phyloP scores from a whole-genome alignment of 2,888 invertebrate genomes.

The Drosophila niveifrons region DNA sequence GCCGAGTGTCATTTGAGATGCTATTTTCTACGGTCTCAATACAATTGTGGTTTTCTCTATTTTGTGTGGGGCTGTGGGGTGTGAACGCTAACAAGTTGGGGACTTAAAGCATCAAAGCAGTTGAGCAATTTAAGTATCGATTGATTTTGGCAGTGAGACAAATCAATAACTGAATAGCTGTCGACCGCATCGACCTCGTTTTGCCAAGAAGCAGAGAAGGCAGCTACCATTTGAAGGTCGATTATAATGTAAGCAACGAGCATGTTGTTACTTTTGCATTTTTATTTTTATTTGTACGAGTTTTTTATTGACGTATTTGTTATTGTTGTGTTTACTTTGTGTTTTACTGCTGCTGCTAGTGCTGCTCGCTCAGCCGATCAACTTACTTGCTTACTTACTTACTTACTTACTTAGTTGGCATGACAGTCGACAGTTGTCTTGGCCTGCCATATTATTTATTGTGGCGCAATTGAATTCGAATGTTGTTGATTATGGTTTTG shows the following conservation, averaged over 20 bases:
- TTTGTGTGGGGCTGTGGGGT: slow-evolving; percentile 31
- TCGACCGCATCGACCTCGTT: slow-evolving; percentile 12
- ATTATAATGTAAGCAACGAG: slow-evolving; percentile 62
- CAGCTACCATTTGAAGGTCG: slow-evolving; percentile 66
- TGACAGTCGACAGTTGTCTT: slow-evolving; percentile 60
- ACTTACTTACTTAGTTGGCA: slow-evolving; percentile 36
- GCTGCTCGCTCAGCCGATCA: slow-evolving; percentile 28
- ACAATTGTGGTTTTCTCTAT: slow-evolving; percentile 19
- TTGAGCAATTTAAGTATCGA: slow-evolving; percentile 51
- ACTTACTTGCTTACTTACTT: slow-evolving; percentile 18
- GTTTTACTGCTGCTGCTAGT: slow-evolving; percentile 13
- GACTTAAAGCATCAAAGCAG: slow-evolving; percentile 41
- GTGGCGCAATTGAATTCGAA: slow-evolving; percentile 71
- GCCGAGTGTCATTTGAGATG: slow-evolving; percentile 37
- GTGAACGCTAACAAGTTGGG: slow-evolving; percentile 31
- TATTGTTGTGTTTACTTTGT: slow-evolving; percentile 49
- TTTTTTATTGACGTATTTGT: slow-evolving; percentile 57
- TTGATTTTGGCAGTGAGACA: slow-evolving; percentile 47
- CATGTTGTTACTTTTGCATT: slow-evolving; percentile 52
- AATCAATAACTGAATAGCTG: slow-evolving; percentile 61
- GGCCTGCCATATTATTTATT: slow-evolving; percentile 68
- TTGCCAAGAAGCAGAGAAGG: slow-evolving; percentile 9
- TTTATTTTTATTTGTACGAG: slow-evolving; percentile 44
- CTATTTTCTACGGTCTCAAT: slow-evolving; percentile 5
- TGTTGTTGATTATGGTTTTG: slow-evolving; percentile 61